Evolutionary conservation across 2,113 vertebrate species (phyloP), one percentile per base, ranked within the genome.

Genomic region (Felis chaus): DNA sequence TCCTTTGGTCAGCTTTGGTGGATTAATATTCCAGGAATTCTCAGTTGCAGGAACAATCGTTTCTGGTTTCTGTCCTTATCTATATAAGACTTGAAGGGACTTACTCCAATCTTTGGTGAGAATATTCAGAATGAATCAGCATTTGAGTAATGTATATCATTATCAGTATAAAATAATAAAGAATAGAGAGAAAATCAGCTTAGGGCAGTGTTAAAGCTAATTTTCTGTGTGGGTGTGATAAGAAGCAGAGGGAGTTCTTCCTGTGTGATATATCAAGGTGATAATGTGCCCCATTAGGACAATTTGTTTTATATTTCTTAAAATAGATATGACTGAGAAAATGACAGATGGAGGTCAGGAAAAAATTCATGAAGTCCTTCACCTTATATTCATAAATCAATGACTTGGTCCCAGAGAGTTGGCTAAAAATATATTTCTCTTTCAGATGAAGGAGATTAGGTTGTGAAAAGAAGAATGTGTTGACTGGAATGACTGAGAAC

Each of bases 381-480:
- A 98, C 97, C 98, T 99, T 98, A 98, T 98, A 99, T 99, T 98
- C 98, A 99, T 99, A 98, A 98, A 98, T 98, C 98, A 98, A 98
- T 98, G 98, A 98, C 98, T 97, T 97, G 96, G 98, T 95, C 97
- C 97, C 97, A 97, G 96, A 93, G 98, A 98, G 97, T 97, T 97
- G 97, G 98, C 98, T 99, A 99, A 99, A 99, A 99, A 99, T 99
- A 98, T 84, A 98, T 98, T 98, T 98, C 98, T 98, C 98, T 99
- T 99, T 98, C 98, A 98, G 98, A 98, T 98, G 98, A 98, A 99
- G 98, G 98, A 98, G 98, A 98, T 99, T 98, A 98, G 96, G 97
- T 98, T 96, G 97, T 98, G 92, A 97, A 94, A 98, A 97, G 98
- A 98, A 98, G 92, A 96, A 90, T 78, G 98, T 83, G 83, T 97